Percentiles rank a stretch among this genome's conserved stretches.
phyloP scores from a whole-genome alignment of 2,888 invertebrate genomes.

The Pantelozetes paolii region DNA sequence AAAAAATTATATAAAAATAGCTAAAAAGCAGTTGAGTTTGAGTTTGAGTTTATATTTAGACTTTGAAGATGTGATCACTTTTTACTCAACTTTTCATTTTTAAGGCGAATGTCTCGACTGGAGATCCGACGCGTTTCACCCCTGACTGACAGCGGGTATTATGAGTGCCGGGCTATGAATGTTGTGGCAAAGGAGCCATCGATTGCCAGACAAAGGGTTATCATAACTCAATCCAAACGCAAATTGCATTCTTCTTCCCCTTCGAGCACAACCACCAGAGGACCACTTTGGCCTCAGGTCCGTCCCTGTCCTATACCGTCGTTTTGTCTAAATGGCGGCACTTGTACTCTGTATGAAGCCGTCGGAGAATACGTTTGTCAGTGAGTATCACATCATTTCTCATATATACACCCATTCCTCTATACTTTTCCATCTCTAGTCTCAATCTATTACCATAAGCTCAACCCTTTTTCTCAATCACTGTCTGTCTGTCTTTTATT shows the following conservation, averaged over 20 bases:
- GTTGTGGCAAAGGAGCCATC: constrained; percentile 62
- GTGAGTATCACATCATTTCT: constrained; percentile 59
- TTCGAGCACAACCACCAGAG: constrained; percentile 25
- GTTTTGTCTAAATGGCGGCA: constrained; percentile 82
- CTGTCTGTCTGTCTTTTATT: not conserved
- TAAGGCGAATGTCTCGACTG: constrained; percentile 64
- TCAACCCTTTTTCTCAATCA: not conserved
- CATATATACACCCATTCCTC: not conserved
- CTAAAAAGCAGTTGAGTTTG: constrained; percentile 32
- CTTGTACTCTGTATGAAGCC: constrained; percentile 73
- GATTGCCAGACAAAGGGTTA: constrained; percentile 50
- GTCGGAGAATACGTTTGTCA: constrained; percentile 77
- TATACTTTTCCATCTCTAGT: not conserved
- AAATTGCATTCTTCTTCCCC: constrained; percentile 45
- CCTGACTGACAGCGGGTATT: constrained; percentile 67
- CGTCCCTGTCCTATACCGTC: constrained; percentile 63
- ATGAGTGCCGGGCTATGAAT: constrained; percentile 75
- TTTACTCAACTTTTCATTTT: constrained; percentile 22
- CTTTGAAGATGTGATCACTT: constrained; percentile 3
- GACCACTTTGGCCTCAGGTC: constrained; percentile 58
- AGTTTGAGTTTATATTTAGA: constrained; percentile 25
- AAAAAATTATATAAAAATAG: constrained; percentile 22
- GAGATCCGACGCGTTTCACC: constrained; percentile 69
- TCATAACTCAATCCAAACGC: constrained; percentile 48
- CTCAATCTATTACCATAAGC: not conserved